Percentiles rank a stretch among this genome's conserved stretches.
Evolutionary conservation across 2,113 vertebrate species (phyloP).

Genomic region (Megalops atlanticus): DNA sequence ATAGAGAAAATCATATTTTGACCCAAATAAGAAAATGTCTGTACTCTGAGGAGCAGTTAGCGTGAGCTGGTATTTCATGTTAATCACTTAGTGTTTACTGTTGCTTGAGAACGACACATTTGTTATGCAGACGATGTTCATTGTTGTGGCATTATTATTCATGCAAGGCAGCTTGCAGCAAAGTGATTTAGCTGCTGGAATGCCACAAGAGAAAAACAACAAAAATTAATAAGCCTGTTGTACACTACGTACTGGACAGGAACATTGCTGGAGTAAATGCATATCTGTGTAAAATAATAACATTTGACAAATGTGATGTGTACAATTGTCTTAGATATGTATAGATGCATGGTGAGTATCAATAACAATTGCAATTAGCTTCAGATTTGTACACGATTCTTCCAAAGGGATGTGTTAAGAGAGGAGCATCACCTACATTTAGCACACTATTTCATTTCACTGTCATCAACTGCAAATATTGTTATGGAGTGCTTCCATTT

Average conservation of each 20-base stretch:
- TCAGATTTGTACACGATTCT: neutral
- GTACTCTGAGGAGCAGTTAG: slow-evolving; percentile 38
- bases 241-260: slow-evolving; percentile 57
- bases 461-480: no score
- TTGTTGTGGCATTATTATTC: slow-evolving; percentile 65
- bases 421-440: neutral
- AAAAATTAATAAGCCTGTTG: slow-evolving; percentile 49
- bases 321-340: neutral
- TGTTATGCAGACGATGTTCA: slow-evolving; percentile 74
- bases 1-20: slow-evolving; percentile 15
- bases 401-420: neutral
- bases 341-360: neutral
- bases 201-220: slow-evolving; percentile 57
- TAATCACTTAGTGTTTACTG: slow-evolving; percentile 71
- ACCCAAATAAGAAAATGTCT: slow-evolving; percentile 24
- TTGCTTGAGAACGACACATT: slow-evolving; percentile 67
- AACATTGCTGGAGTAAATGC: slow-evolving; percentile 32
- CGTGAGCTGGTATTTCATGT: slow-evolving; percentile 63
- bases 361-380: neutral
- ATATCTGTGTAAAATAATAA: neutral
- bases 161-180: slow-evolving; percentile 62
- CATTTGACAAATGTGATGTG: neutral
- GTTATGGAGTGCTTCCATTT: no score
- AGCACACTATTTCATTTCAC: no score
- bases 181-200: slow-evolving; percentile 68